Base-by-base conservation (phyloP, 2,797 vertebrate genomes). In the Pogoniulus pusillus region DNA sequence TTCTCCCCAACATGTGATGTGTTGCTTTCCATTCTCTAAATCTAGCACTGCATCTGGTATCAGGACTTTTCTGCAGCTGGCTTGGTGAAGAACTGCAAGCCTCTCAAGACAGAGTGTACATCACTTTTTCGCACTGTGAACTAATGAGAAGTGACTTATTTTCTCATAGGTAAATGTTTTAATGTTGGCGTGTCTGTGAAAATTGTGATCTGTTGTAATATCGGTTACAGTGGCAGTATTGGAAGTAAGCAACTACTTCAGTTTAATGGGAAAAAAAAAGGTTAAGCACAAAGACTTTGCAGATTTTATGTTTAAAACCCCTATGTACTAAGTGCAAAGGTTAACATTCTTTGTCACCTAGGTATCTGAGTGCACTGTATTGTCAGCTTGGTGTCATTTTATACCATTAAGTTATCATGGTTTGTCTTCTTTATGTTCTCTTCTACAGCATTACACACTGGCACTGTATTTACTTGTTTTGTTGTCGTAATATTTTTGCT, bases 61-160 rank as follows among this genome's bases (percentile, higher is more conserved):
- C 96, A 96, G 97, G 97, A 98, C 96, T 96, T 94, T 86, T 94
- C 96, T 95, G 87, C 71, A 95, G 96, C 91, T 94, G 97, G 97
- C 97, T 97, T 91, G 89, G 74, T 87, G 93, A 97, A 86, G 95
- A 96, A 95, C 93, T 59, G 95, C 96, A 96, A 97, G 96, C 97
- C 97, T 97, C 94, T 96, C 95, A 78, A 96, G 95, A 97, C 96
- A 93, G 69, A 97, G 96, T 96, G 93, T 95, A 96, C 93, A 96
- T 96, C 96, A 97, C 96, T 97, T 97, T 96, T 97, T 97, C 97
- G 94, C 98, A 98, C 98, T 98, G 98, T 98, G 98, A 98, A 98
- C 96, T 97, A 97, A 98, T 96, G 96, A 97, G 96, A 98, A 98
- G 97, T 97, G 96, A 97, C 97, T 97, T 98, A 96, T 96, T 97